Conservation (phyloP, 2,113 vertebrate species). For the Vidua chalybeata region DNA sequence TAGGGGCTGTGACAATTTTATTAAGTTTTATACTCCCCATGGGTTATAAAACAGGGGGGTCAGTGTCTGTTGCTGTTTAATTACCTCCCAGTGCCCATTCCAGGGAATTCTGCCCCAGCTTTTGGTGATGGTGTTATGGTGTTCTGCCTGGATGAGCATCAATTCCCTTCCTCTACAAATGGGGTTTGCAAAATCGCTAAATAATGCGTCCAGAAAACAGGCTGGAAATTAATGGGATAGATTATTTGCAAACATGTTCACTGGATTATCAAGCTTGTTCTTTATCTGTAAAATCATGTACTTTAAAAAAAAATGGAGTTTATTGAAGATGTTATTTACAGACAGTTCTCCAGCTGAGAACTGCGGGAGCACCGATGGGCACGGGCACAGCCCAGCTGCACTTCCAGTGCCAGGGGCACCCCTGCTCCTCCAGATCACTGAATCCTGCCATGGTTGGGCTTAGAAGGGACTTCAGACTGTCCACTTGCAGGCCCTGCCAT, state of each 20-base stretch:
- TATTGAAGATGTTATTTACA: constrained; percentile 11
- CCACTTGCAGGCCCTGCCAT: not conserved
- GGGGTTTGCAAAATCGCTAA: not conserved
- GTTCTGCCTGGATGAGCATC: not conserved
- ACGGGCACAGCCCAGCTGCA: not conserved
- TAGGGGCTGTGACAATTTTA: not conserved
- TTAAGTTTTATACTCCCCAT: not conserved
- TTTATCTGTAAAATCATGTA: constrained; percentile 26
- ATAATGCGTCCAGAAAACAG: constrained; percentile 47
- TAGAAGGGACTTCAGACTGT: too few relatives aligned
- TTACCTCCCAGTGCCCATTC: not conserved
- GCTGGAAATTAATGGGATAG: constrained; percentile 55
- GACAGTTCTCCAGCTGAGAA: not conserved
- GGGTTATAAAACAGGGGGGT: not conserved
- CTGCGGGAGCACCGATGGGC: rapidly evolving
- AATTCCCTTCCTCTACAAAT: not conserved
- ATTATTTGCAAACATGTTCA: constrained; percentile 64
- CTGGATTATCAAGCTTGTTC: constrained; percentile 55
- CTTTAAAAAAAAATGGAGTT: not conserved
- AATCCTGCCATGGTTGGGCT: not conserved
- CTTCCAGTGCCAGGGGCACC: not conserved
- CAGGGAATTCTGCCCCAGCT: not conserved
- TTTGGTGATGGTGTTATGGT: not conserved
- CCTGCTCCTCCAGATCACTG: not conserved
- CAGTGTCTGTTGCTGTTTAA: not conserved